Evolutionary conservation across 2,797 vertebrate species (phyloP), one percentile per base, ranked within the genome.

Genomic region (Anolis apletophallus): DNA sequence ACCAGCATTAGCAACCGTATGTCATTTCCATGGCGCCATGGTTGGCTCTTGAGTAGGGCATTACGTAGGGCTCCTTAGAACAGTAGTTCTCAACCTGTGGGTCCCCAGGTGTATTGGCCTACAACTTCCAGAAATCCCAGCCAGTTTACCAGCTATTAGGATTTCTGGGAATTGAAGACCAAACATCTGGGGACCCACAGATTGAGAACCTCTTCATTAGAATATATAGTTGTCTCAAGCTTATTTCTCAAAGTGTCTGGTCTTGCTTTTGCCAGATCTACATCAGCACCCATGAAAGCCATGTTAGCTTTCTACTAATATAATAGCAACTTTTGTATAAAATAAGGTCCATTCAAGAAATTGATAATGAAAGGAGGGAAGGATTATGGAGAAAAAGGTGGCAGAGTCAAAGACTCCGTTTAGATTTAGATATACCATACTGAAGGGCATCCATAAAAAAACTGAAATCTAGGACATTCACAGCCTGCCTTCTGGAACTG

Each of bases 351-450:
- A n/a, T n/a, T 50, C 16, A 21, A 50, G 36, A 46, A 40, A 13
- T 11, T 72, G 21, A 36, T 52, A 69, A 72, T 64, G 81, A 83
- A 76, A 76, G 46, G 80, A 88, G 83, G 71, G 87, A 82, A 87
- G 73, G 78, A 77, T 17, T 17, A 10, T 23, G 21, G 23, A 6
- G 1, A n/a, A 52, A 46, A 76, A 19, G 13, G 10, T 40, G 23
- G 16, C 29, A 1, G 40, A 64, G n/a, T 40, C n/a, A 72, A 59
- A 78, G n/a, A 9, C 26, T 23, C 14, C 52, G 40, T 80, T 85
- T 2, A 12, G 55, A 23, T 71, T 40, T 40, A 40, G 40, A 40
- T 40, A 40, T 40, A 40, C 40, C 5, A 40, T 40, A 40, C 40
- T 40, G 40, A 40, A 40, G 40, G 40, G 40, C 40, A 40, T 40